These are phyloP conservation scores for Typhlomys cinereus DNA, from an alignment of 2,113 vertebrate species.

Conservation along the genomic window DNA sequence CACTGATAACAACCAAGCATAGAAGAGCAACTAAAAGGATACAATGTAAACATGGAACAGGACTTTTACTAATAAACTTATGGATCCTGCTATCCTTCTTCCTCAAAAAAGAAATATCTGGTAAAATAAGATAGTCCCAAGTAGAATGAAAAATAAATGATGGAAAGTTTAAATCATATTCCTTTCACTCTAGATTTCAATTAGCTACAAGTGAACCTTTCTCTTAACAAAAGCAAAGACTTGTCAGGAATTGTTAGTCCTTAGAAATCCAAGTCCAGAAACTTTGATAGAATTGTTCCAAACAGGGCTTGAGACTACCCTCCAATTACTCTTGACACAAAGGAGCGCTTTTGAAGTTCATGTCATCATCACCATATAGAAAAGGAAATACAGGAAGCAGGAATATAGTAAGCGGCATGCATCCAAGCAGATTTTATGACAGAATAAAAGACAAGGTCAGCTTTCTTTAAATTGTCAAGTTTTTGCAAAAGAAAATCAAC, in stretches of 20 bases:
- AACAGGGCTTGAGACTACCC: slow-evolving; percentile 12
- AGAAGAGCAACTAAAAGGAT: background rate
- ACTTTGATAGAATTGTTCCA: background rate
- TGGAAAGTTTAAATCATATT: slow-evolving; percentile 3
- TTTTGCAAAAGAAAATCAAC: too few species aligned
- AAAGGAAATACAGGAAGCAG: background rate
- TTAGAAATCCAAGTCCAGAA: background rate
- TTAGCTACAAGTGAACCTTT: background rate
- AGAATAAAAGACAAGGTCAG: slow-evolving; percentile 2
- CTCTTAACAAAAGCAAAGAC: background rate
- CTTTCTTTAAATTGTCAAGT: slow-evolving; percentile 43
- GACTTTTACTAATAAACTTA: background rate
- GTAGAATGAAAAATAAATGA: background rate
- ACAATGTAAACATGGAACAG: background rate
- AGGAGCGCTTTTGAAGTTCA: slow-evolving; percentile 7
- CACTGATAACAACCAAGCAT: background rate
- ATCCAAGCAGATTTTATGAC: background rate
- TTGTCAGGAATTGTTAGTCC: background rate
- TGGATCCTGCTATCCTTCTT: background rate
- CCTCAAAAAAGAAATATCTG: background rate
- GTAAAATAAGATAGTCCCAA: background rate
- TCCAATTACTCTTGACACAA: background rate
- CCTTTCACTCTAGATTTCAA: slow-evolving; percentile 32
- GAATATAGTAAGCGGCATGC: background rate
- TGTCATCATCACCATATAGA: background rate